phyloP scores from a whole-genome alignment of 2,113 vertebrate species.

The Elephantulus edwardii region DNA sequence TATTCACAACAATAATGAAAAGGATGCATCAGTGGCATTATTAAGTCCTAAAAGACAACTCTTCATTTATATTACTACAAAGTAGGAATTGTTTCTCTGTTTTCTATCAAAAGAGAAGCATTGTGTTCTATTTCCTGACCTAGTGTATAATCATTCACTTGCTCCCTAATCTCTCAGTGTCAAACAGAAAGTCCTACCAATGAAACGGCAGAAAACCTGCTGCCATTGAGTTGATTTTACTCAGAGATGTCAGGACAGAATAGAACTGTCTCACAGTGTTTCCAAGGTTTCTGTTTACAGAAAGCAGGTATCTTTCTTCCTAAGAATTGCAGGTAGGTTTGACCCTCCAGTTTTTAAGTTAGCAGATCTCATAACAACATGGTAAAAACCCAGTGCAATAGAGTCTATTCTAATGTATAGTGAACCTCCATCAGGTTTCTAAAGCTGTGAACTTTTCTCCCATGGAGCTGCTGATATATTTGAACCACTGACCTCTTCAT shows the following conservation, averaged over 20 bases:
- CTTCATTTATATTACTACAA: not conserved
- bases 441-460: not conserved
- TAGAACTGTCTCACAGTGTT: no score
- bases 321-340: no score
- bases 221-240: no score
- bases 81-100: not conserved
- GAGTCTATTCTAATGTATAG: no score
- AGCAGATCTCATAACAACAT: no score
- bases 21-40: not conserved
- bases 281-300: no score
- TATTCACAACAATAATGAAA: conserved; percentile 35
- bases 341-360: no score
- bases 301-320: no score
- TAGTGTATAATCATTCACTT: not conserved
- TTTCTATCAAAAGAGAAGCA: not conserved
- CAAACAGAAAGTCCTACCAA: not conserved
- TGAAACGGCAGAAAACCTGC: not conserved
- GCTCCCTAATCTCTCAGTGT: not conserved
- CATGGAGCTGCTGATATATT: not conserved
- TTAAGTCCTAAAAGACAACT: conserved; percentile 30
- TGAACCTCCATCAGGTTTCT: not conserved
- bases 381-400: no score
- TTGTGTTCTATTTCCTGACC: not conserved
- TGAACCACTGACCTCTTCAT: not conserved
- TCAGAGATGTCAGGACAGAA: no score